Base-by-base conservation (phyloP, 2,113 vertebrate genomes). In the Puffinus mauretanicus region DNA sequence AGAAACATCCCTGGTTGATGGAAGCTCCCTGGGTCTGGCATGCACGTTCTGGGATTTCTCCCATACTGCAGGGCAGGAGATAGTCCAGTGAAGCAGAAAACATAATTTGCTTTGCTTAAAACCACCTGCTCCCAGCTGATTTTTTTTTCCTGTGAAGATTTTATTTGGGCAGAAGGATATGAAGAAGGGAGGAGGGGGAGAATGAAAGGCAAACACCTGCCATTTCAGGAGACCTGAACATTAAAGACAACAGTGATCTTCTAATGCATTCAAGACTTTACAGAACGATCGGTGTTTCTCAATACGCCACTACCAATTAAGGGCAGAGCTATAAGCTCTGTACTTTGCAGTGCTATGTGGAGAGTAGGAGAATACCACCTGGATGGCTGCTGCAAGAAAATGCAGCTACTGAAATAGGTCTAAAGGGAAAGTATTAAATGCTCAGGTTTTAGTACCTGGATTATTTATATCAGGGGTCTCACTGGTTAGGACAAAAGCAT, bases 91-190 rank as follows among this genome's bases (percentile, higher is more conserved):
- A 82, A 94, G 69, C 94, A 89, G 94, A 90, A 97, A 94, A 92
- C 76, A 47, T 84, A 77, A 95, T 89, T 95, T 93, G 34, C 75
- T 96, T 97, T 93, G 58, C 91, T 94, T 93, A 91, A 95, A 94
- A 82, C 47, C 73, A 82, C 71, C 82, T 95, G 55, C 62, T 77
- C 47, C 69, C 70, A 84, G 40, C 5, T 86, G 62, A 81, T 90
- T 67, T 70, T 55, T 40, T 38, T 54, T 54, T 81, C 16, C 55
- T 51, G 8, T 66, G 46, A 91, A 91, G 62, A 80, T 82, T 85
- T 94, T 89, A 36, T 92, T 10, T 82, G 89, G 32, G 46, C 29
- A 93, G 52, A 82, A 17, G 42, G 12, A 40, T 60, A 51, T 44
- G 80, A 83, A 91, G 44, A 77, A 86, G 13, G 11, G 5, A 73